These are phyloP conservation scores for Sebastes matsubarae DNA, from an alignment of 2,797 vertebrate species.

Conservation along the genomic window DNA sequence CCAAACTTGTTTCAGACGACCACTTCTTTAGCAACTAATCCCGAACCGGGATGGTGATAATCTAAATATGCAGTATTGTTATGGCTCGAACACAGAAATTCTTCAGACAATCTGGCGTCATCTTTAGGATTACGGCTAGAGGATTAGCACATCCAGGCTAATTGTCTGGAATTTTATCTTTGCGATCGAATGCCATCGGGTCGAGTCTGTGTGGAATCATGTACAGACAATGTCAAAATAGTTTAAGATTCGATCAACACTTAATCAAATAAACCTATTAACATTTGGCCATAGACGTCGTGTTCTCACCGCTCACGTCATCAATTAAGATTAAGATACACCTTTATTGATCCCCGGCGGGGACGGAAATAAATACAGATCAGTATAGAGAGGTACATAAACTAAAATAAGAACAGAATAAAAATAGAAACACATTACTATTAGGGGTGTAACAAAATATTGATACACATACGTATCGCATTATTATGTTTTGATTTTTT, in stretches of 20 bases:
- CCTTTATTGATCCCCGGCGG: background rate
- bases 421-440: background rate
- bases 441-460: too few species aligned
- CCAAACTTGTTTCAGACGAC: background rate
- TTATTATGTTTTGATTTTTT: too few species aligned
- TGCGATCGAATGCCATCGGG: conserved; percentile 48
- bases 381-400: background rate
- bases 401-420: background rate
- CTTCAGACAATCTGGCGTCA: conserved; percentile 69
- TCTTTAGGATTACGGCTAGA: conserved; percentile 50
- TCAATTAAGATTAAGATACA: background rate
- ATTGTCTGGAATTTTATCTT: conserved; percentile 66
- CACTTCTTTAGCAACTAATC: background rate
- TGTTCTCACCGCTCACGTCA: background rate
- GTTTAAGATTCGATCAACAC: conserved; percentile 9
- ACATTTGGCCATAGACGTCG: background rate
- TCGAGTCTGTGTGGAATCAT: conserved; percentile 7
- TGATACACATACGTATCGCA: too few species aligned
- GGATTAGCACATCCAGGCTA: conserved; percentile 60
- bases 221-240: conserved; percentile 13
- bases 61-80: conserved; percentile 45
- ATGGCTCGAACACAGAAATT: conserved; percentile 48
- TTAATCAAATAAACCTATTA: conserved; percentile 17
- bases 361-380: background rate
- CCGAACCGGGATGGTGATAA: background rate